These are phyloP conservation scores for Protophormia terraenovae DNA, from an alignment of 2,888 invertebrate genomes.

Conservation along the genomic window DNA sequence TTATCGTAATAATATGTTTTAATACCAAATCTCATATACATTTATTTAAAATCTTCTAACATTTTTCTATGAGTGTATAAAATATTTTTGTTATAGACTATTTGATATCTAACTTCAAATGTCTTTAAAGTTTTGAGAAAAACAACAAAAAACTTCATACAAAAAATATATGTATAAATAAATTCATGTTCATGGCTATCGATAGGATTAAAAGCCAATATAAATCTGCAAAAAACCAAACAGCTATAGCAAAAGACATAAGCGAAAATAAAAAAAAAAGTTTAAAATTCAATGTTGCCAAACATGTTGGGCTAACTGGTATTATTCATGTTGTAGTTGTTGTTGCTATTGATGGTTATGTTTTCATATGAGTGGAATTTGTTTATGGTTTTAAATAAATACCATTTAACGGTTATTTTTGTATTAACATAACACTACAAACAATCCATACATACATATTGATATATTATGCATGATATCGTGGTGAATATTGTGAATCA, in stretches of 20 bases:
- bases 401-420: slow-evolving; percentile 52
- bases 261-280: background rate
- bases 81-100: background rate
- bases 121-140: background rate
- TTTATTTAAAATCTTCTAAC: background rate
- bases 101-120: slow-evolving; percentile 21
- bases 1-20: too few relatives aligned
- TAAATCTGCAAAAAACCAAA: background rate
- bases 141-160: background rate
- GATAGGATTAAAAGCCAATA: slow-evolving; percentile 43
- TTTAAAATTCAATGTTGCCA: slow-evolving; percentile 37
- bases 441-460: background rate
- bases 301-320: slow-evolving; percentile 28
- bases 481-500: slow-evolving; percentile 23
- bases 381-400: slow-evolving; percentile 52
- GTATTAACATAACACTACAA: too few relatives aligned
- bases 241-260: background rate
- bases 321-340: background rate
- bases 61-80: background rate
- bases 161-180: background rate
- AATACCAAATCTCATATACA: too few relatives aligned
- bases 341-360: too few relatives aligned
- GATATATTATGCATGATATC: background rate
- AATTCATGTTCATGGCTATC: slow-evolving; percentile 53
- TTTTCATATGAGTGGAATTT: slow-evolving; percentile 35